Base-by-base conservation (phyloP, 2,797 vertebrate species). In the Podarcis lilfordi region DNA sequence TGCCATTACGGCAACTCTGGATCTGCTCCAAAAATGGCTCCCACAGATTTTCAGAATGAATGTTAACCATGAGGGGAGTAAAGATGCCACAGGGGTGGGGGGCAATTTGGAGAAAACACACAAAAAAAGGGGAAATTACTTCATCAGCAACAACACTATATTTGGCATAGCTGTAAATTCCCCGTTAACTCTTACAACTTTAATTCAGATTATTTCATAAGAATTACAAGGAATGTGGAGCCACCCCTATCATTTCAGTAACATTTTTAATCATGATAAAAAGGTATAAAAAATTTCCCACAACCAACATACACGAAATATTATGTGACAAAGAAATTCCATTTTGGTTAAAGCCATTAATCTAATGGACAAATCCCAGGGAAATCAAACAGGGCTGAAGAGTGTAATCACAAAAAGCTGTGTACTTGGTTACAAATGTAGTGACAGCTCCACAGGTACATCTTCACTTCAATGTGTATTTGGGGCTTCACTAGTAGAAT, bases 231-330 rank as follows among this genome's bases (percentile, higher is more conserved):
- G n/a, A 68, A 75, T 75, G 68, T 0, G 91, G n/a, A 74, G 43
- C 8, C 45, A 0, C 0, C 13, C 35, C 82, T 6, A 77, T 89
- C 91, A 93, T 91, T 0, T 86, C 89, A 84, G 88, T 43, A 90
- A 87, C 85, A 72, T 2, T 59, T 37, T 35, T 75, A 84, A 88
- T 8, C 21, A 19, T 85, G n/a, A 59, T 59, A 80, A 88, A 84
- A 35, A 94, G 9, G 81, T 86, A 94, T 50, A 93, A 93, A 55
- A 93, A 82, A 91, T 75, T 91, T 87, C 68, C 43, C 86, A 66
- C 37, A 80, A 66, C 84, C 8, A 92, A 80, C 9, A 89, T 88
- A 71, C 6, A 69, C 1, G 90, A 91, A 94, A 69, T 84, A 85
- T 8, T 4, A 29, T 83, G 66, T 80, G 69, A 92, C 29, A 76